phyloP scores from a whole-genome alignment of 37 sponge, comb jelly and placozoan species.

The Axinella damicornis region DNA sequence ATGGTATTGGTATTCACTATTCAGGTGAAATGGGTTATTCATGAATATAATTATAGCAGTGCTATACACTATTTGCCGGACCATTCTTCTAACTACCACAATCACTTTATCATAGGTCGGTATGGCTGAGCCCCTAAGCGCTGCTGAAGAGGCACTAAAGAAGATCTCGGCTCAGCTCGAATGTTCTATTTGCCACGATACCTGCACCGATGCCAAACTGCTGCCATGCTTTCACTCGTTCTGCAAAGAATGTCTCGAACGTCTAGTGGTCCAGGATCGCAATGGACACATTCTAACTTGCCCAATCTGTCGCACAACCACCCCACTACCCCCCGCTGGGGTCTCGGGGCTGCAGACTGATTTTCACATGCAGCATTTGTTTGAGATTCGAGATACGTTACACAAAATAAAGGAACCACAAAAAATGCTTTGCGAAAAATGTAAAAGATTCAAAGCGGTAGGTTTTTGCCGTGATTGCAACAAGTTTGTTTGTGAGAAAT shows the following conservation, averaged over 20 bases:
- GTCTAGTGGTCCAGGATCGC: not conserved
- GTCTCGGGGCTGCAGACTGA: not conserved
- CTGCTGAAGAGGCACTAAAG: slow-evolving; percentile 1
- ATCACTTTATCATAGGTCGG: too few species aligned
- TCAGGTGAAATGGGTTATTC: too few species aligned
- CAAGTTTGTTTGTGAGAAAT: slow-evolving; percentile 33
- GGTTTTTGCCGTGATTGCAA: slow-evolving; percentile 27
- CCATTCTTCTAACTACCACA: too few species aligned
- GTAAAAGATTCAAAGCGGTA: not conserved
- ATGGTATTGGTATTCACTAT: too few species aligned
- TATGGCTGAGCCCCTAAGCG: too few species aligned
- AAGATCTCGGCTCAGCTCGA: slow-evolving; percentile 4
- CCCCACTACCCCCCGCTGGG: not conserved
- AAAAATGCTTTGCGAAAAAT: slow-evolving; percentile 30
- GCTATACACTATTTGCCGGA: too few species aligned
- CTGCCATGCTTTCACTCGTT: slow-evolving; percentile 16
- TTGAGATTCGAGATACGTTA: slow-evolving; percentile 29
- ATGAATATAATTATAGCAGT: too few species aligned
- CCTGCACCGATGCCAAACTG: slow-evolving; percentile 13
- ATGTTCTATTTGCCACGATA: slow-evolving; percentile 19
- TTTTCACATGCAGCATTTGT: slow-evolving; percentile 28
- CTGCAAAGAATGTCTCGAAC: slow-evolving; percentile 4
- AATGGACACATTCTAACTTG: not conserved
- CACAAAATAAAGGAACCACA: not conserved
- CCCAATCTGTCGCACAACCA: slow-evolving; percentile 12